Conservation (phyloP, 2,797 vertebrate genomes). For the Pelochelys cantorii region DNA sequence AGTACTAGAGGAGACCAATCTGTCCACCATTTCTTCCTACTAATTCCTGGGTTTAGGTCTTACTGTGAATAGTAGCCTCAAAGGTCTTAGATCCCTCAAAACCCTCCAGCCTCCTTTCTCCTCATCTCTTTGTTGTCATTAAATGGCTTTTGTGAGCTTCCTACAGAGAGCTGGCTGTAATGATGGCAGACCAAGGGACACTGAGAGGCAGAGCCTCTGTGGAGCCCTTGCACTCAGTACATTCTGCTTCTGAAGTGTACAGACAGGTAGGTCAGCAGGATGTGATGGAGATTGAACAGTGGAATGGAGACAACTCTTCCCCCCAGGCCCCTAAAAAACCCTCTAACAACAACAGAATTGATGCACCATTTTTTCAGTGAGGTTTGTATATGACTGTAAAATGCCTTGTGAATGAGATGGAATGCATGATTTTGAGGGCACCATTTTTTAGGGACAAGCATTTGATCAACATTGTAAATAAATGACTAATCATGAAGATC, state of each 20-base stretch:
- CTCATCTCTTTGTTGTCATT: background rate
- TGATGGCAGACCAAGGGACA: background rate
- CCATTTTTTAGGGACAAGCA: fast-evolving
- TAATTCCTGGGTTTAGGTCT: background rate
- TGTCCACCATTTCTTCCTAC: background rate
- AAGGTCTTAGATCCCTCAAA: background rate
- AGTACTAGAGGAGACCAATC: background rate
- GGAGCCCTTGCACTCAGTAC: background rate
- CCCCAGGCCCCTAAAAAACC: background rate
- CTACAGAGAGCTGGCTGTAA: background rate
- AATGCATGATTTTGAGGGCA: background rate
- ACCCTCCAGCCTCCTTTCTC: background rate
- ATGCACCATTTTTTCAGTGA: background rate
- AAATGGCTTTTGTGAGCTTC: background rate
- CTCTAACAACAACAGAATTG: background rate
- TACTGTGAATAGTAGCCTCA: background rate
- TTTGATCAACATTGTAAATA: too few species aligned
- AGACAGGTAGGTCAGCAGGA: background rate
- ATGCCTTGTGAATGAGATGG: background rate
- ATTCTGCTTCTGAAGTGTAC: background rate
- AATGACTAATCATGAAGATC: background rate
- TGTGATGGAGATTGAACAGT: background rate
- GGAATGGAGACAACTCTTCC: background rate
- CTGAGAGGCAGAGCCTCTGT: background rate
- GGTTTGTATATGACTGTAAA: background rate